Base-by-base conservation (phyloP, 2,113 vertebrate species). In the Macroglossus sobrinus region DNA sequence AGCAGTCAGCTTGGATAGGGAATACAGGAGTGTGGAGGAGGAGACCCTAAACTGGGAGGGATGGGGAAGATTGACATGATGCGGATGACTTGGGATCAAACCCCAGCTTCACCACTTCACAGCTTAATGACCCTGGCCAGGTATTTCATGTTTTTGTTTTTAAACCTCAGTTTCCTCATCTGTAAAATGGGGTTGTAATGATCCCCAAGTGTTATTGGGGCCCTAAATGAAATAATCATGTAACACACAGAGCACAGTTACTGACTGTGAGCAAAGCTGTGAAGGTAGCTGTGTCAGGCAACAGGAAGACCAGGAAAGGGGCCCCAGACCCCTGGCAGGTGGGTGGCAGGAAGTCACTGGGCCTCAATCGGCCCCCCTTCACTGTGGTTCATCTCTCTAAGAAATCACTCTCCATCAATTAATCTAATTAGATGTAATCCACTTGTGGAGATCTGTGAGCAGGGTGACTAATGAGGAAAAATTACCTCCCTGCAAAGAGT, bases 371-470 rank as follows among this genome's bases (percentile, higher is more conserved):
- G 86, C 40, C 66, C 59, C 94, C 93, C 88, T 82, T 96, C 93
- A 97, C 97, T 94, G 72, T 43, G 80, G 78, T 89, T 97, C 95
- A 94, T 96, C 93, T 98, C 96, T 93, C 3, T 9, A 97, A 97
- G 93, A 94, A 98, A 97, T 98, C 97, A 95, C 85, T 98, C 97
- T 98, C 97, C 93, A 93, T 97, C 98, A 98, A 97, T 98, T 98
- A 98, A 98, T 98, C 97, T 98, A 98, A 98, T 98, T 98, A 97
- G 96, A 96, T 90, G 0, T 50, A 98, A 98, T 98, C 97, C 97
- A 96, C 94, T 97, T 82, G 38, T 57, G 85, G 74, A 69, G 66
- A 90, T 68, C 33, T 45, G 64, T 57, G 93, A 33, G 55, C 61
- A 63, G 89, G 35, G 59, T 5, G 91, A 80, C 26, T 91, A 38